Evolutionary conservation across 2,888 invertebrate species (phyloP).

Genomic region (Diadegma fenestrale): DNA sequence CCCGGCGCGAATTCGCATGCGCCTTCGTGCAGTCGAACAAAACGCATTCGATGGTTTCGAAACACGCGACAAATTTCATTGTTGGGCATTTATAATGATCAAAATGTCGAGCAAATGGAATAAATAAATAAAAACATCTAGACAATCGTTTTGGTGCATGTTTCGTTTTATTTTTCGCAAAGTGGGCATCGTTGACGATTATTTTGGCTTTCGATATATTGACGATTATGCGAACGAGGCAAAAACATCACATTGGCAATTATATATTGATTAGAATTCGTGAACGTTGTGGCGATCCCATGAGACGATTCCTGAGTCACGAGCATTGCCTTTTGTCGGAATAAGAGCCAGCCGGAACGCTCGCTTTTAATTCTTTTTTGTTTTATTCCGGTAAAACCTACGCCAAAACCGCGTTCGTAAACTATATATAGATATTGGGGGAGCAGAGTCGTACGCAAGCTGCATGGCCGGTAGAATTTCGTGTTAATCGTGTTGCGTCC

Average conservation of each 20-base stretch:
- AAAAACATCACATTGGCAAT: neutral
- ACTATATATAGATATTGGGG: constrained; percentile 44
- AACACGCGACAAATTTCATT: neutral
- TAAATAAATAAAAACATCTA: neutral
- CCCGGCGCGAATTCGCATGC: neutral
- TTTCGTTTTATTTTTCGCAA: neutral
- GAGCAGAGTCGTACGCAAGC: constrained; percentile 4
- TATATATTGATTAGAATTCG: neutral
- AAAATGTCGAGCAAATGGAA: neutral
- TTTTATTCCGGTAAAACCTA: constrained; percentile 30
- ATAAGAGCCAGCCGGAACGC: neutral
- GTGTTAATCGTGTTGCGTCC: constrained; percentile 37
- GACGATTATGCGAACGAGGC: too few species aligned
- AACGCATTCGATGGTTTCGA: constrained; percentile 11
- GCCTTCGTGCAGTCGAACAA: neutral
- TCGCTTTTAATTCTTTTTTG: constrained; percentile 5
- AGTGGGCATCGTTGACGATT: neutral
- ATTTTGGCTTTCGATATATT: neutral
- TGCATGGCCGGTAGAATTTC: constrained; percentile 49
- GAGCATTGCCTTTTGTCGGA: neutral
- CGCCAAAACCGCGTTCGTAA: constrained; percentile 35
- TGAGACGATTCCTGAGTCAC: neutral
- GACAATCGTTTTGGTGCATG: neutral
- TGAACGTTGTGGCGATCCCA: neutral
- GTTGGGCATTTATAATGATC: neutral